Base-by-base conservation (phyloP, 2,888 invertebrate species). In the Cyrtodaria siliqua region DNA sequence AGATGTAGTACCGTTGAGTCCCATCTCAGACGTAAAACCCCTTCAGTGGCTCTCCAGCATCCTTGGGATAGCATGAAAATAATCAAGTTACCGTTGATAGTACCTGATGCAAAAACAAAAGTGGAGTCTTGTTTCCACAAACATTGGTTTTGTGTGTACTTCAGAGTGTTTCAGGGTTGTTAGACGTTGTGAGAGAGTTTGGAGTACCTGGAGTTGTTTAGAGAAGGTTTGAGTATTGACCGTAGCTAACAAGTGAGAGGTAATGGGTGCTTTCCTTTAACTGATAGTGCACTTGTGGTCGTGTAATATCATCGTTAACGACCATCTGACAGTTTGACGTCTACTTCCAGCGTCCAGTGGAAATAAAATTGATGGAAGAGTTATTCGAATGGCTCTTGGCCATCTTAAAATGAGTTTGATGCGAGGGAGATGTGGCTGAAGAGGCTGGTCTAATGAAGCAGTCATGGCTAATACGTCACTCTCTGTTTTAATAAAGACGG, bases 391-490 rank as follows among this genome's bases (percentile, higher is more conserved):
- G 44, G 72, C 78, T 73, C 69, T 78, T 49, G 73, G 78, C 73
- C 66, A 78, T 73, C 69, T 60, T 59, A 69, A 70, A 78, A 77
- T 66, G 76, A 70, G 57, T 61, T 60, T 42, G 57, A 66, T 49
- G 33, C 47, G 38, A 55, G 61, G 49, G 49, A 50, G 42, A 24
- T 47, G 50, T 70, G 67, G 67, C 60, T 74, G 55, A 56, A 74
- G 70, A 49, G 67, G 52, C 8, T 18, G 44, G 60, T 67, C 62
- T 80, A 80, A 80, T 80, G 79, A 80, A 80, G 64, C 72, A 62
- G 57, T 49, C 53, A 26, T 23, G 44, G 79, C 64, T 69, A 76
- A 76, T 80, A 76, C 69, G 72, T 80, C 79, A 80, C 75, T 69
- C 68, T 64, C 61, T 27, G 64, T 59, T 73, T 72, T 76, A 75